A percentile compares a stretch with the other conserved stretches of the same genome.
Evolutionary conservation across 1,140 invertebrate species (phyloP).

Genomic region (Hyles euphorbiae): DNA sequence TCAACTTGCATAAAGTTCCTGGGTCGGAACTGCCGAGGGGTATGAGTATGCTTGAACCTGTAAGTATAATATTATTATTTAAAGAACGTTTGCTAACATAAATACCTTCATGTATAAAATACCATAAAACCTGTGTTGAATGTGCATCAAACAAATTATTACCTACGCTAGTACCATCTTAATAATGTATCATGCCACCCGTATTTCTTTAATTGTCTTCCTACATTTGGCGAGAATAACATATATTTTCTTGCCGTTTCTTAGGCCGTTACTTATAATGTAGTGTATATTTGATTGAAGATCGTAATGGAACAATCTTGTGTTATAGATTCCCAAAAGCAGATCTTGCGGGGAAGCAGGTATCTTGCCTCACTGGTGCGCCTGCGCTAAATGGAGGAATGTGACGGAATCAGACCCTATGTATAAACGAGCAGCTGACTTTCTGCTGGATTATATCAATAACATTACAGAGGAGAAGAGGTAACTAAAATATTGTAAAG

Average conservation of each 20-base stretch:
- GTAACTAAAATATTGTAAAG: background rate
- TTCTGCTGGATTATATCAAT: conserved; percentile 11
- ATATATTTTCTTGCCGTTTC: too few species aligned
- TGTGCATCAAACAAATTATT: too few species aligned
- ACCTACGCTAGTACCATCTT: too few species aligned
- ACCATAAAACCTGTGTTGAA: too few species aligned
- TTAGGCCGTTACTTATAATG: too few species aligned
- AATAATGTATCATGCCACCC: too few species aligned
- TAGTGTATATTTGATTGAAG: too few species aligned
- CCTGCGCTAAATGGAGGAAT: conserved; percentile 27
- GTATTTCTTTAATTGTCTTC: too few species aligned
- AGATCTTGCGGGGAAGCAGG: conserved; percentile 37
- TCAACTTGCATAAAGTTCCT: conserved; percentile 24
- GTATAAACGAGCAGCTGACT: conserved; percentile 8
- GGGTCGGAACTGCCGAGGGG: conserved; percentile 31
- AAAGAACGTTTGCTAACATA: too few species aligned
- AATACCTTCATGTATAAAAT: too few species aligned
- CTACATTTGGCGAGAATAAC: too few species aligned
- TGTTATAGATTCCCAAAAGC: conserved; percentile 25
- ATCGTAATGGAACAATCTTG: too few species aligned
- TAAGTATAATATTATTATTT: conserved; percentile 13
- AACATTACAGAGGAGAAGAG: background rate
- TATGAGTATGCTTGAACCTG: conserved; percentile 39
- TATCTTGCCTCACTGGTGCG: conserved; percentile 39
- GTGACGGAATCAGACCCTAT: conserved; percentile 9